phyloP scores from a whole-genome alignment of 2,888 invertebrate species.

The Acanthosepion pharaonis region DNA sequence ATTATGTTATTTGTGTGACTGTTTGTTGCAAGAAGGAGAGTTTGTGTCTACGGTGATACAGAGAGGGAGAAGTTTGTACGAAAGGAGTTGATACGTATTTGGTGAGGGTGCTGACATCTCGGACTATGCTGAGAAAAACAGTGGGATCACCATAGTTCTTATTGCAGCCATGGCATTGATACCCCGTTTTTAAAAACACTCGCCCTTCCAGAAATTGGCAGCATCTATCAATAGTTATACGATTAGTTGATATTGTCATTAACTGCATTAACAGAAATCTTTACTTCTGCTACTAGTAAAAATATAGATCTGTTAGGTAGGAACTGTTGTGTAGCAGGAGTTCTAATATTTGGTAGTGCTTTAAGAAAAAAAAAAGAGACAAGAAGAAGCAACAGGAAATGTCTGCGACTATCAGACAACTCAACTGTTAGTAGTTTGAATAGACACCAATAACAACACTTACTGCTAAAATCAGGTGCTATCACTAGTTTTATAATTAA shows the following conservation, averaged over 20 bases:
- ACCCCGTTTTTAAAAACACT: background rate
- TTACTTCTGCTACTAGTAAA: background rate
- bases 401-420: conserved; percentile 13
- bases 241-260: background rate
- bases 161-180: background rate
- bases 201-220: background rate
- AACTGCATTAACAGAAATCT: background rate
- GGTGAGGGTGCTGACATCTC: background rate
- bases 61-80: background rate
- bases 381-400: conserved; percentile 37
- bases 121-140: background rate
- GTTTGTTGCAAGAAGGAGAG: background rate
- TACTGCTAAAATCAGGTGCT: background rate
- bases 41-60: background rate
- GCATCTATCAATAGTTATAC: background rate
- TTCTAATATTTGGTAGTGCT: too few relatives aligned
- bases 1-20: background rate
- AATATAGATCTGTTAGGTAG: background rate
- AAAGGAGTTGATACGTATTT: background rate
- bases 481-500: too few relatives aligned
- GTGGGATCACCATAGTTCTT: background rate
- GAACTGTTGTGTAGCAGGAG: too few relatives aligned
- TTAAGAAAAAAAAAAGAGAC: too few relatives aligned
- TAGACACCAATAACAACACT: conserved; percentile 2
- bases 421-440: background rate